Base-by-base conservation (phyloP, 1,140 invertebrate genomes). In the Propsilocerus akamusi region DNA sequence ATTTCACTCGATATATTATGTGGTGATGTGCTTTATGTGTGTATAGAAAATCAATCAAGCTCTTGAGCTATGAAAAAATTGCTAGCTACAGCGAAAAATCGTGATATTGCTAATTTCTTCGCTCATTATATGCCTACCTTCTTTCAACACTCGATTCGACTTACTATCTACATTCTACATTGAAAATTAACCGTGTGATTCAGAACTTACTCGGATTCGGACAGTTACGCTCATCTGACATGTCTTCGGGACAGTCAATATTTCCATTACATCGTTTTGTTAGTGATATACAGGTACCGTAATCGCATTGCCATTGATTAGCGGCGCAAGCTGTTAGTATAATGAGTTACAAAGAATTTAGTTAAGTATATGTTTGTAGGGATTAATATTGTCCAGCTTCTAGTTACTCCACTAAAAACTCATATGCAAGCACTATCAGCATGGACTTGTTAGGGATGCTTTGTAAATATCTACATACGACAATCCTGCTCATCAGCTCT, bases 211-310 rank as follows among this genome's bases (percentile, higher is more conserved):
- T 70, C 50, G 69, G 63, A 78, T 76, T 70, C 50, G 69, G 63
- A 62, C 81, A 86, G 67, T 78, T 72, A 52, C 70, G 66, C 58
- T 85, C 82, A 63, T 85, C 83, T 12, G 80, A 80, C 54, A 71
- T 68, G 61, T 81, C 78, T 8, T 69, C 65, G n/a, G 73, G 72
- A 58, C 81, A 84, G 61, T 84, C 77, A 47, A 68, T 65, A 10
- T 68, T 65, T 50, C 78, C 78, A 59, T 83, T 72, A 57, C 81
- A 83, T 26, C 73, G 68, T 49, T 74, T 68, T 30, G 60, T 68
- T 47, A 68, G 64, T 25, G 71, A 67, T 55, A 83, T 77, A 57
- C 81, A 84, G 50, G 59, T 69, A 32, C 74, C 74, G 53, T 70
- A 68, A 58, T 75, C 73, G 55, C 73, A 75, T 60, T 74, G 72